Conservation (phyloP, 1,140 invertebrate species). For the Scaptodrosophila lebanonensis region DNA sequence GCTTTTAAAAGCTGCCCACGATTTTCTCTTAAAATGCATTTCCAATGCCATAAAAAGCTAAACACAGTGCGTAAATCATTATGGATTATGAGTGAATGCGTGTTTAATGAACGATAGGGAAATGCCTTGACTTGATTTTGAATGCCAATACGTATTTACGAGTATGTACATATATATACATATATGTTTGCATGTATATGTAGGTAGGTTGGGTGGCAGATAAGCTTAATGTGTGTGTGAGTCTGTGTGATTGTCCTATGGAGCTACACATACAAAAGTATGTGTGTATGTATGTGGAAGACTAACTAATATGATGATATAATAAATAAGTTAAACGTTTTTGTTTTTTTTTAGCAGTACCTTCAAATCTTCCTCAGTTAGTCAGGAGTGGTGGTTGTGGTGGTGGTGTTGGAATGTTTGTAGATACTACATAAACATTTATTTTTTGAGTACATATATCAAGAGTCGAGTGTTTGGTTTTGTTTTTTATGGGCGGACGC, state of each 20-base stretch:
- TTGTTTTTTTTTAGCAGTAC: slow-evolving; percentile 36
- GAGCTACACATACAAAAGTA: too few species aligned
- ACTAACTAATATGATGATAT: slow-evolving; percentile 38
- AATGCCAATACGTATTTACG: slow-evolving; percentile 10
- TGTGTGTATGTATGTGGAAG: too few species aligned
- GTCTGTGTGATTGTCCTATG: slow-evolving; percentile 27
- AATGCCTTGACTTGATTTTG: slow-evolving; percentile 20
- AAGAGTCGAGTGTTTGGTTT: slow-evolving; percentile 24
- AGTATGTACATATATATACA: slow-evolving; percentile 1
- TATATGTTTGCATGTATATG: not conserved
- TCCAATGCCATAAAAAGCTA: slow-evolving; percentile 24
- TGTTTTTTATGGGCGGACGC: slow-evolving; percentile 22
- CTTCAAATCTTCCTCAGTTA: slow-evolving; percentile 75
- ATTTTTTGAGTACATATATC: slow-evolving; percentile 25
- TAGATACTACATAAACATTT: slow-evolving; percentile 57
- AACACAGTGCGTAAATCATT: slow-evolving; percentile 19
- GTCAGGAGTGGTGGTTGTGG: slow-evolving; percentile 73
- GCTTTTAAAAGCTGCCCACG: slow-evolving; percentile 16
- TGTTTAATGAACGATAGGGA: too few species aligned
- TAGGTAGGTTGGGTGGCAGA: not conserved
- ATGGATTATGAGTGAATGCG: too few species aligned
- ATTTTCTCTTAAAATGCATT: slow-evolving; percentile 7
- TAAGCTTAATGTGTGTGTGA: slow-evolving; percentile 3
- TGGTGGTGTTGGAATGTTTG: too few species aligned
- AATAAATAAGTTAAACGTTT: slow-evolving; percentile 52